Conservation (phyloP, 2,113 vertebrate genomes). For the Sphyrna mokarran region DNA sequence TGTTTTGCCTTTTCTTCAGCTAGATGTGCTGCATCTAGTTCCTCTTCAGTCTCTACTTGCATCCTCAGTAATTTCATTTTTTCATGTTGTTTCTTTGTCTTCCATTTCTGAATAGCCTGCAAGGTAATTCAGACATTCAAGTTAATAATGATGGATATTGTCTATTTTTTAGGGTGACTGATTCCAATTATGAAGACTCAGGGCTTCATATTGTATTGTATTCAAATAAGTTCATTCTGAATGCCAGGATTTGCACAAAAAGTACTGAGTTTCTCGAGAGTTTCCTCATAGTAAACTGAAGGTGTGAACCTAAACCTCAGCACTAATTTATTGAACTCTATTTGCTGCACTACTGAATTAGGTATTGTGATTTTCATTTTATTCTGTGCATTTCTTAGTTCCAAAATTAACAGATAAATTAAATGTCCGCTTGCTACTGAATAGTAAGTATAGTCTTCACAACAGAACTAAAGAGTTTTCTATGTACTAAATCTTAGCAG, state of each 20-base stretch:
- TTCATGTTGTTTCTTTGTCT: slow-evolving; percentile 59
- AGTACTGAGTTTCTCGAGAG: not conserved
- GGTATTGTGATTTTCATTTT: not conserved
- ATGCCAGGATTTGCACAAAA: not conserved
- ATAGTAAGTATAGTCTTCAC: not conserved
- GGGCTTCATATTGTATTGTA: not conserved
- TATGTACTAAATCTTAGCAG: not conserved
- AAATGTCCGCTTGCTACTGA: not conserved
- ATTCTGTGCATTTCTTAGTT: not conserved
- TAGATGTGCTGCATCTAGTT: slow-evolving; percentile 42
- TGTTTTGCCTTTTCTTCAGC: slow-evolving; percentile 49
- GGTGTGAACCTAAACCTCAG: not conserved
- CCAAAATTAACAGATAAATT: not conserved
- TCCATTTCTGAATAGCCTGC: slow-evolving; percentile 82
- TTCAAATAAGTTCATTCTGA: not conserved
- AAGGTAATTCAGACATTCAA: slow-evolving; percentile 27
- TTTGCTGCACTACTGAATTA: not conserved
- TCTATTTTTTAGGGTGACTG: not conserved
- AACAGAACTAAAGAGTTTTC: not conserved
- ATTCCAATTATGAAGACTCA: not conserved
- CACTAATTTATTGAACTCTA: not conserved
- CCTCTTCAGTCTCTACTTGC: slow-evolving; percentile 55
- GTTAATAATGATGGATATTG: not conserved
- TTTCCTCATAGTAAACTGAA: not conserved
- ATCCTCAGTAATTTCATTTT: slow-evolving; percentile 54